These are phyloP conservation scores for Epizoanthus ramosus DNA, from an alignment of 92 coral and sea anemone genomes.

Conservation along the genomic window DNA sequence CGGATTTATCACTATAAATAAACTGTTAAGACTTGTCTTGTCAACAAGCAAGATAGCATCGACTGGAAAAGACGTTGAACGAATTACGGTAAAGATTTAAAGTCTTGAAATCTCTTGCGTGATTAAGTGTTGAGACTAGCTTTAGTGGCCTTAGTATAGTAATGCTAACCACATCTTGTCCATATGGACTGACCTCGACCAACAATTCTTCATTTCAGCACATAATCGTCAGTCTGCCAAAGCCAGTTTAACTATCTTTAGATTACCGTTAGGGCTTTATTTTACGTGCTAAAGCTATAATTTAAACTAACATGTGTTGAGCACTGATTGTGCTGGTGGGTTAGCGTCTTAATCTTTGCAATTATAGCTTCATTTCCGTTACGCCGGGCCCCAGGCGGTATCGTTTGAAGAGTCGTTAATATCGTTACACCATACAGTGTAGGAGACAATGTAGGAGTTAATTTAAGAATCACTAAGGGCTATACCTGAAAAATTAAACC, in stretches of 20 bases:
- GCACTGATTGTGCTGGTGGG: slow-evolving; percentile 26
- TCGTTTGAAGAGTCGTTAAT: not conserved
- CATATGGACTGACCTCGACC: too few relatives aligned
- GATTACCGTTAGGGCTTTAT: not conserved
- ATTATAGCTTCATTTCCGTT: slow-evolving; percentile 40
- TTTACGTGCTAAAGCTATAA: not conserved
- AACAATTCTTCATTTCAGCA: too few relatives aligned
- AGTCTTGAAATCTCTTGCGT: slow-evolving; percentile 1
- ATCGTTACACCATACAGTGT: not conserved
- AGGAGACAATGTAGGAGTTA: too few relatives aligned
- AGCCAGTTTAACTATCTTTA: not conserved
- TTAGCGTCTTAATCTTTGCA: slow-evolving; percentile 31
- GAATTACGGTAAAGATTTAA: slow-evolving; percentile 15
- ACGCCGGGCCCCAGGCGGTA: slow-evolving; percentile 22
- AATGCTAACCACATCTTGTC: too few relatives aligned
- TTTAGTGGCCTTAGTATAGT: too few relatives aligned
- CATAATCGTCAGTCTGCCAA: too few relatives aligned
- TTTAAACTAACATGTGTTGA: slow-evolving; percentile 16
- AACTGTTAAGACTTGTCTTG: slow-evolving; percentile 15
- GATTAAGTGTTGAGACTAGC: not conserved
- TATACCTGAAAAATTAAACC: too few relatives aligned
- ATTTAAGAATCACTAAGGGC: too few relatives aligned
- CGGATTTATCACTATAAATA: slow-evolving; percentile 35
- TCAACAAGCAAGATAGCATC: slow-evolving; percentile 28
- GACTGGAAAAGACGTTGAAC: slow-evolving; percentile 1